Evolutionary conservation across 2,797 vertebrate genomes (phyloP).

Genomic region (Sebastolobus alascanus): DNA sequence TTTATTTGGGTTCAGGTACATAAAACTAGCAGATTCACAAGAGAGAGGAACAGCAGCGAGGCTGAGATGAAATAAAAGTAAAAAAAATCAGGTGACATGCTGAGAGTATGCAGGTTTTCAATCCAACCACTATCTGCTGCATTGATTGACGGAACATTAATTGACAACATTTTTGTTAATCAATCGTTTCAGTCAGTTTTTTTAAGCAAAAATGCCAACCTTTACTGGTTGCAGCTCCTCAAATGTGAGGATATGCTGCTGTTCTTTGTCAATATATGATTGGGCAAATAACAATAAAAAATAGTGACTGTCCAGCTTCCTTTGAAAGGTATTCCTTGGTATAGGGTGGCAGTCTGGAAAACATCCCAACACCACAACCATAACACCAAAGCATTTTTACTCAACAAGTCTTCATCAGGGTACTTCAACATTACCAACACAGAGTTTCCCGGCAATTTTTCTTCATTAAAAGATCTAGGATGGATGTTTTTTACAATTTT

Average conservation of each 20-base stretch:
- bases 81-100: background rate
- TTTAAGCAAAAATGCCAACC: background rate
- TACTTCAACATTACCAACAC: too few species aligned
- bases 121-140: background rate
- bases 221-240: background rate
- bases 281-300: too few species aligned
- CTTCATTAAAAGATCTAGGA: background rate
- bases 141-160: background rate
- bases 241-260: background rate
- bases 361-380: too few species aligned
- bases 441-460: too few species aligned
- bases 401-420: too few species aligned
- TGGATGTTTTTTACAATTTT: background rate
- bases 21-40: background rate
- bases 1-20: background rate
- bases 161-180: background rate
- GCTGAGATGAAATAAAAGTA: constrained; percentile 6
- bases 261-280: background rate
- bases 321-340: too few species aligned
- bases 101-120: constrained; percentile 1
- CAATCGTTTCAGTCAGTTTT: background rate
- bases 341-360: too few species aligned
- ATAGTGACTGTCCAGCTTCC: too few species aligned
- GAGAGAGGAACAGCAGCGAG: background rate
- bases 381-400: too few species aligned